Conservation (phyloP, 1,140 invertebrate species). For the Prorops nasuta region DNA sequence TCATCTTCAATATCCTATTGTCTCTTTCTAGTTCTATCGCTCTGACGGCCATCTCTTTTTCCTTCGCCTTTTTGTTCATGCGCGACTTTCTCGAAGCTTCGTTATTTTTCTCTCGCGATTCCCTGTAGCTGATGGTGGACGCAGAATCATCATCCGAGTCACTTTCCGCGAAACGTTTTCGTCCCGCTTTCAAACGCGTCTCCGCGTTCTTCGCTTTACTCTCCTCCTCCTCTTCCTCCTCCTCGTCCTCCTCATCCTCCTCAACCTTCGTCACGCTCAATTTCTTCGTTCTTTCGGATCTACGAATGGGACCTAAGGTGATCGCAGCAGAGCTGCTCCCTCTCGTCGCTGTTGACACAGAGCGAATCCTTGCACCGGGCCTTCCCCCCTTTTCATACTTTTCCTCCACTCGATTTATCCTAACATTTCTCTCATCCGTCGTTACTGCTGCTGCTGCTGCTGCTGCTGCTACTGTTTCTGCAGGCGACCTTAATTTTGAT, state of each 20-base stretch:
- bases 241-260: background rate
- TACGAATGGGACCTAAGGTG: slow-evolving; percentile 9
- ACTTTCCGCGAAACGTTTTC: slow-evolving; percentile 22
- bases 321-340: slow-evolving; percentile 5
- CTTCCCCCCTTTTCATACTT: background rate
- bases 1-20: slow-evolving; percentile 52
- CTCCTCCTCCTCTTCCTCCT: slow-evolving; percentile 2
- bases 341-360: background rate
- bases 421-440: background rate
- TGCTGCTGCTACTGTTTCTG: background rate
- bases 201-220: slow-evolving; percentile 1
- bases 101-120: slow-evolving; percentile 73
- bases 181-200: slow-evolving; percentile 1
- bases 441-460: background rate
- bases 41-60: slow-evolving; percentile 50
- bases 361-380: background rate
- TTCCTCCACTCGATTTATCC: background rate
- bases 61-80: slow-evolving; percentile 70
- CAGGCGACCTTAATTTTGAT: slow-evolving; percentile 6
- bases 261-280: background rate
- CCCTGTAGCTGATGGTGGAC: slow-evolving; percentile 58
- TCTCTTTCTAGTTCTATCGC: slow-evolving; percentile 47
- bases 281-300: slow-evolving; percentile 8
- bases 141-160: slow-evolving; percentile 39
- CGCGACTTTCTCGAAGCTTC: slow-evolving; percentile 72